phyloP scores from a whole-genome alignment of 2,113 vertebrate species.

The Castor canadensis region DNA sequence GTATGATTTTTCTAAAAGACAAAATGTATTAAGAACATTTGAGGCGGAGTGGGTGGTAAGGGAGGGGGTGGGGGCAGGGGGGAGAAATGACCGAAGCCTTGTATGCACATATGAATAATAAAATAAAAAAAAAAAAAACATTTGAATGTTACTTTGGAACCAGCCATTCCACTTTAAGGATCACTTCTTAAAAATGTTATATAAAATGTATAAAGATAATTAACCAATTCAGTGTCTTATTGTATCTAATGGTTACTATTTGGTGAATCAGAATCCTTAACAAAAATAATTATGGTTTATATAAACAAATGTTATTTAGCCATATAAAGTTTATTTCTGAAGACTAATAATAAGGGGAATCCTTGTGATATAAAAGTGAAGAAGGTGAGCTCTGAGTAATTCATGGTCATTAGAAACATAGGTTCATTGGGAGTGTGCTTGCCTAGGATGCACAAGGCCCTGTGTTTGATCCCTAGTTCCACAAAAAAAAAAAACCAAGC shows the following conservation, averaged over 20 bases:
- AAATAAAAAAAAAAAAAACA: no score
- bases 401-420: background rate
- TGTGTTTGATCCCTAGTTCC: background rate
- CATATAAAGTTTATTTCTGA: conserved; percentile 25
- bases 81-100: no score
- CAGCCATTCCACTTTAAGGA: background rate
- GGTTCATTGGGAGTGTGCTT: background rate
- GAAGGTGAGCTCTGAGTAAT: background rate
- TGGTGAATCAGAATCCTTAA: background rate
- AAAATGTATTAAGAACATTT: background rate
- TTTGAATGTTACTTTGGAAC: conserved; percentile 26
- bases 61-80: no score
- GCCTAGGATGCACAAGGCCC: no score
- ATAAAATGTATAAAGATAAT: background rate
- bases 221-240: background rate
- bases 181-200: background rate
- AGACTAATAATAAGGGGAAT: background rate
- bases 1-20: background rate
- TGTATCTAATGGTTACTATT: background rate
- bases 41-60: no score
- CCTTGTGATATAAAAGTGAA: background rate
- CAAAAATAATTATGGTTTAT: background rate
- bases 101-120: no score
- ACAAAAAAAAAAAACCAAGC: background rate
- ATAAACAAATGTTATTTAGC: background rate